phyloP scores from a whole-genome alignment of 2,113 vertebrate genomes.

The Sebastes fasciatus region DNA sequence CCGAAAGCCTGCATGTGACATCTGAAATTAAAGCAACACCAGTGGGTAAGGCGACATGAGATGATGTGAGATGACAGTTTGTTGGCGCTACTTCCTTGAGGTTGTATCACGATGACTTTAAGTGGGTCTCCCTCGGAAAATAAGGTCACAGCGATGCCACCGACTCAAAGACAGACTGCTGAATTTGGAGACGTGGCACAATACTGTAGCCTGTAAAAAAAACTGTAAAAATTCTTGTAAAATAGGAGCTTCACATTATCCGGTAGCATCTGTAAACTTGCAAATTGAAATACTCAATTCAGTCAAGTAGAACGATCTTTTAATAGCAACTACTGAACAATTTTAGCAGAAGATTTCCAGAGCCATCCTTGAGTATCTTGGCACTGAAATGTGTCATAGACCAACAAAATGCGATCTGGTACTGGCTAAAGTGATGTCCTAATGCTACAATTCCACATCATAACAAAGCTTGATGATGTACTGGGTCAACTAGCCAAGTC shows the following conservation, averaged over 20 bases:
- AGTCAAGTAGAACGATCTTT: background rate
- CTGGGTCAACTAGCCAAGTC: conserved; percentile 22
- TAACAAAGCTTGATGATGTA: conserved; percentile 36
- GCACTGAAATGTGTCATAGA: background rate
- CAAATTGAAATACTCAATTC: background rate
- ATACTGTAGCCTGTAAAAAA: background rate
- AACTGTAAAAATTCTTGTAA: background rate
- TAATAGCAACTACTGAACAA: background rate
- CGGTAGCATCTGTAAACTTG: background rate
- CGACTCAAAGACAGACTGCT: background rate
- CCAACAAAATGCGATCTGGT: background rate
- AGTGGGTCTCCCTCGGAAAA: background rate
- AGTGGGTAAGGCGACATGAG: background rate
- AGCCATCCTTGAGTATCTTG: background rate
- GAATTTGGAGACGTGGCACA: background rate
- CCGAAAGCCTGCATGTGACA: background rate
- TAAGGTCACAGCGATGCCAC: background rate
- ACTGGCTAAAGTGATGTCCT: background rate
- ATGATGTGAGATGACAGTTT: background rate
- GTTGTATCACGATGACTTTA: background rate
- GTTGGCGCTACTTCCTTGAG: background rate
- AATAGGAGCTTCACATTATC: background rate
- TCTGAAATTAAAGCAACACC: conserved; percentile 7
- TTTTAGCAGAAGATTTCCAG: background rate
- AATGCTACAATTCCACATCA: conserved; percentile 33